A percentile compares a stretch with the other conserved stretches of the same genome.
Evolutionary conservation across 1,140 invertebrate genomes (phyloP).

Genomic region (Trachymyrmex septentrionalis): DNA sequence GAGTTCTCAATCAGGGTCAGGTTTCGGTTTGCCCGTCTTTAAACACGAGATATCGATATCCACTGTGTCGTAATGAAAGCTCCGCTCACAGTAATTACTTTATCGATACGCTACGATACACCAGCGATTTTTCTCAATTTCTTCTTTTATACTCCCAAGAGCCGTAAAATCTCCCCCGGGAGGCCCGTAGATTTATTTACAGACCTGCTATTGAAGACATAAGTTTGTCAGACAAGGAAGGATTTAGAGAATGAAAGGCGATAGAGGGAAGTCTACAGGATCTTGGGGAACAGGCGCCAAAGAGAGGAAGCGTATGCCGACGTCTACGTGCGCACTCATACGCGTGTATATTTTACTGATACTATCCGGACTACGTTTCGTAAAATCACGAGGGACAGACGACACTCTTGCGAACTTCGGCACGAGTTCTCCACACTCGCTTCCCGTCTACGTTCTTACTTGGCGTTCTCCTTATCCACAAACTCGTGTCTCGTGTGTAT

Average conservation of each 20-base stretch:
- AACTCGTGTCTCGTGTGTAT: not conserved
- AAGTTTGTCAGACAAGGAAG: conserved; percentile 81
- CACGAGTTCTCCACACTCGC: conserved; percentile 62
- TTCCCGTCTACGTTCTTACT: conserved; percentile 38
- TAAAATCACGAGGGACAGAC: conserved; percentile 79
- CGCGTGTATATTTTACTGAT: conserved; percentile 41
- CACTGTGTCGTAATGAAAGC: conserved; percentile 82
- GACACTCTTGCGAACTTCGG: conserved; percentile 76
- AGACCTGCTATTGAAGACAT: conserved; percentile 80
- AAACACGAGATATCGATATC: conserved; percentile 80
- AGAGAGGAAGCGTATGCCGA: conserved; percentile 9
- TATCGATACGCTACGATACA: conserved; percentile 82
- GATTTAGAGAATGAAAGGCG: conserved; percentile 63
- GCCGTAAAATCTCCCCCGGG: conserved; percentile 17
- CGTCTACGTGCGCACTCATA: conserved; percentile 69
- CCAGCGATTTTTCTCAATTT: conserved; percentile 84
- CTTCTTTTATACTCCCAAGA: conserved; percentile 70
- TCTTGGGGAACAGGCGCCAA: not conserved
- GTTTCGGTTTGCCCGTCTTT: conserved; percentile 44
- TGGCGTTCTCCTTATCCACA: not conserved
- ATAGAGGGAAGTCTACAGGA: conserved; percentile 33
- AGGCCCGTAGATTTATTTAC: conserved; percentile 81
- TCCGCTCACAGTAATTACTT: conserved; percentile 84
- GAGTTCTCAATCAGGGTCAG: conserved; percentile 6
- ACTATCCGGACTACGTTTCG: conserved; percentile 48